Base-by-base conservation (phyloP, 1,140 invertebrate genomes). In the Chironomus tepperi region DNA sequence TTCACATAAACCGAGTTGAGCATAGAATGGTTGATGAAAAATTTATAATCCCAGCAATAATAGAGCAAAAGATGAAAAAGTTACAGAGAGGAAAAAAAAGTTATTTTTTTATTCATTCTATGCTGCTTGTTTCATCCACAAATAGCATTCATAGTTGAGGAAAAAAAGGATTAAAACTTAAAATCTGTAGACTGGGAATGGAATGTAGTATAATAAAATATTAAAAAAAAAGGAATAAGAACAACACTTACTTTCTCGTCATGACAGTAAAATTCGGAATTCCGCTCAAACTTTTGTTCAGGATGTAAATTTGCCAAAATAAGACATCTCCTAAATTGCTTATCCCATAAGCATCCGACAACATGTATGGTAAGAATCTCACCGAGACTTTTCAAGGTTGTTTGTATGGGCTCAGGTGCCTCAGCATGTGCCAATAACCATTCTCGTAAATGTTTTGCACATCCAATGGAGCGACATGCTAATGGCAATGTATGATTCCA, bases 351-450 rank as follows among this genome's bases (percentile, higher is more conserved):
- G 3, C 89, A 91, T 16, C 87, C 86, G 2, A 89, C 88, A 0
- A 92, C 88, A 76, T 92, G 89, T 75, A 88, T 89, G 2, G 90
- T 89, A 9, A 92, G 83, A n/a, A 89, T 89, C 79, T 93, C 91
- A 7, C 88, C 88, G 42, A 93, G 84, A 79, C 87, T 90, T 70
- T 89, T 87, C 15, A 92, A 78, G 0, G 90, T 88, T 2, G 90
- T 88, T 76, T 87, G 82, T 18, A 92, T 85, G 42, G 88, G 83
- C 7, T 87, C 83, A 7, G 90, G 89, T 19, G 89, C 88, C 77
- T 87, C 88, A 47, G 84, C 86, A 77, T 89, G 88, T 64, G 86
- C 87, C 43, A 83, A 81, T 65, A 90, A 83, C 88, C 88, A 89
- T 77, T 88, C 85, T 65, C 88, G 82, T 74, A 90, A 85, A 79